Conservation (phyloP, 2,797 vertebrate species). For the Artibeus lituratus region DNA sequence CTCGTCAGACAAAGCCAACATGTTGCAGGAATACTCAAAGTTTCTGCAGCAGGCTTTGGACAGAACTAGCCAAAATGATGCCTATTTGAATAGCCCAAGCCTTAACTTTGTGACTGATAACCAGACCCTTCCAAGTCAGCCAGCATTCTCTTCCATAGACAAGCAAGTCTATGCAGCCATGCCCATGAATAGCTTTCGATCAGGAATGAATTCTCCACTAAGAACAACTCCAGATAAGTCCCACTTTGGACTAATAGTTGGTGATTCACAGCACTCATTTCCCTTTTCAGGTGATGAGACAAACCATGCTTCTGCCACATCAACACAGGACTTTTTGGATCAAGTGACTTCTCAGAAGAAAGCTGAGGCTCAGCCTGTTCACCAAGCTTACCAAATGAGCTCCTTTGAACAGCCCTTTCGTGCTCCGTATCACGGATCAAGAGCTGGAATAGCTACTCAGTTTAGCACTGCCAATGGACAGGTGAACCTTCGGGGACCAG, state of each 20-base stretch:
- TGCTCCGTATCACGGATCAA: slow-evolving; percentile 93
- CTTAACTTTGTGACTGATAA: slow-evolving; percentile 97
- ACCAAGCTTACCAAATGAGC: slow-evolving; percentile 97
- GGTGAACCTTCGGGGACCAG: slow-evolving; percentile 93
- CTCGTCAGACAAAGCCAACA: slow-evolving; percentile 95
- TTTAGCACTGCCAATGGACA: slow-evolving; percentile 98
- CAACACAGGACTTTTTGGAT: slow-evolving; percentile 97
- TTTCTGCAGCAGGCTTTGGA: slow-evolving; percentile 99
- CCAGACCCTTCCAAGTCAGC: slow-evolving; percentile 92
- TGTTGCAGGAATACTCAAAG: slow-evolving; percentile 99
- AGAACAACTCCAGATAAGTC: slow-evolving; percentile 96
- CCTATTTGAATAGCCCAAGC: slow-evolving; percentile 97
- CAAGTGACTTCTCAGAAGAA: slow-evolving; percentile 98
- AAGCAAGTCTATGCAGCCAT: slow-evolving; percentile 94
- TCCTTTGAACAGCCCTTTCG: slow-evolving; percentile 98
- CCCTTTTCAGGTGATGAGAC: slow-evolving; percentile 97
- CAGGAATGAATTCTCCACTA: slow-evolving; percentile 95
- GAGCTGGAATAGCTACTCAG: slow-evolving; percentile 93
- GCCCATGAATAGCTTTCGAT: slow-evolving; percentile 92
- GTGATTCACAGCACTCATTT: slow-evolving; percentile 97
- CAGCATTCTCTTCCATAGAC: slow-evolving; percentile 95
- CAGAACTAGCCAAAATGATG: slow-evolving; percentile 99
- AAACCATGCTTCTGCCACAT: slow-evolving; percentile 93
- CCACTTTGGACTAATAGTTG: slow-evolving; percentile 96
- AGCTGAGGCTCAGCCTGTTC: slow-evolving; percentile 92